These are phyloP conservation scores for Melanaphis sacchari DNA, from an alignment of 1,140 invertebrate species.

Conservation along the genomic window DNA sequence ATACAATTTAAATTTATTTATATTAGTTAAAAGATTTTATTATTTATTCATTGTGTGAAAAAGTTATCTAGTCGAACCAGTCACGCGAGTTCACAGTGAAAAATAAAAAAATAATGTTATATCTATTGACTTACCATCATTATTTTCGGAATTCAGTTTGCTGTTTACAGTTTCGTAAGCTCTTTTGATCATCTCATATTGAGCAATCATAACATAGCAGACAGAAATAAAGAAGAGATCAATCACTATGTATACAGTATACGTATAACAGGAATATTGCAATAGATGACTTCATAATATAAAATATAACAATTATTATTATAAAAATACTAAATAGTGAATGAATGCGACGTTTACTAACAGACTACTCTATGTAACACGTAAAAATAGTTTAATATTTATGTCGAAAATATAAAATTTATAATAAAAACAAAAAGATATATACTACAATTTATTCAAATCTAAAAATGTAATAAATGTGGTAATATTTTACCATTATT, in stretches of 20 bases:
- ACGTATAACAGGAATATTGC: background rate
- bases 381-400: too few relatives aligned
- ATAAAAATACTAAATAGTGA: too few relatives aligned
- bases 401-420: too few relatives aligned
- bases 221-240: background rate
- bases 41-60: background rate
- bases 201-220: background rate
- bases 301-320: background rate
- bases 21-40: background rate
- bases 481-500: too few relatives aligned
- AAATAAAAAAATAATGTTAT: background rate
- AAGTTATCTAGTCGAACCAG: background rate
- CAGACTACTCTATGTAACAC: too few relatives aligned
- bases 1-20: background rate
- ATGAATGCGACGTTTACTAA: too few relatives aligned
- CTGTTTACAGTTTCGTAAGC: background rate
- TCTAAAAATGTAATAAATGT: too few relatives aligned
- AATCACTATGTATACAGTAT: background rate
- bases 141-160: background rate
- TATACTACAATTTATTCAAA: too few relatives aligned
- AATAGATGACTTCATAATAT: background rate
- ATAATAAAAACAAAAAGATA: too few relatives aligned
- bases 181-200: background rate
- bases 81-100: background rate
- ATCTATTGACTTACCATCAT: background rate